Evolutionary conservation across 2,888 invertebrate genomes (phyloP).

Genomic region (Tineola bisselliella): DNA sequence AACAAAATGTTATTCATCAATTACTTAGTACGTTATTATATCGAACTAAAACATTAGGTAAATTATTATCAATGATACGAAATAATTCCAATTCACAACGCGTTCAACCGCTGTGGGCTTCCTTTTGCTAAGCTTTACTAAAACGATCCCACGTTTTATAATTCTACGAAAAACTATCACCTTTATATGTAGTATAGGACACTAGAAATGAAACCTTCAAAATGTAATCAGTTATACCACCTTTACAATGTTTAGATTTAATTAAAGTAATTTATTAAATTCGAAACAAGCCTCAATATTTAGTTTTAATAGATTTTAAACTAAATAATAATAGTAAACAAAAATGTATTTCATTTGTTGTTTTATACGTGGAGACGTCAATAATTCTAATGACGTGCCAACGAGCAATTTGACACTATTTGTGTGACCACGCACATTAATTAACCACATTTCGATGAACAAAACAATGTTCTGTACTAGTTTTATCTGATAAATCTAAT

Average conservation of each 20-base stretch:
- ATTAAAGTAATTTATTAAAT: no score
- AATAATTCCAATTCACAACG: not conserved
- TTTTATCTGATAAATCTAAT: not conserved
- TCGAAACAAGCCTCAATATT: no score
- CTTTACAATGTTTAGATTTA: no score
- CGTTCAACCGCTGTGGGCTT: not conserved
- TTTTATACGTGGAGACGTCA: not conserved
- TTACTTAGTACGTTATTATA: no score
- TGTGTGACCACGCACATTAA: slow-evolving; percentile 25
- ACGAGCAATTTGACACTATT: not conserved
- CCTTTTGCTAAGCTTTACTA: not conserved
- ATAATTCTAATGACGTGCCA: not conserved
- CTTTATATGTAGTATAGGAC: no score
- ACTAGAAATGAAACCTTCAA: no score
- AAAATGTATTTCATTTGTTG: not conserved
- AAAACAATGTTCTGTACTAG: slow-evolving; percentile 16
- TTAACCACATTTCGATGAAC: slow-evolving; percentile 33
- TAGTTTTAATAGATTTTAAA: no score
- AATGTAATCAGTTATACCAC: no score
- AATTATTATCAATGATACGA: not conserved
- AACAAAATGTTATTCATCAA: no score
- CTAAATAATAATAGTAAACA: no score
- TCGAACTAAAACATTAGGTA: not conserved
- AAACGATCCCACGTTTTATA: not conserved
- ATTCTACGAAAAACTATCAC: not conserved